Evolutionary conservation across 2,888 invertebrate species (phyloP).

Genomic region (Apodemia mormo): DNA sequence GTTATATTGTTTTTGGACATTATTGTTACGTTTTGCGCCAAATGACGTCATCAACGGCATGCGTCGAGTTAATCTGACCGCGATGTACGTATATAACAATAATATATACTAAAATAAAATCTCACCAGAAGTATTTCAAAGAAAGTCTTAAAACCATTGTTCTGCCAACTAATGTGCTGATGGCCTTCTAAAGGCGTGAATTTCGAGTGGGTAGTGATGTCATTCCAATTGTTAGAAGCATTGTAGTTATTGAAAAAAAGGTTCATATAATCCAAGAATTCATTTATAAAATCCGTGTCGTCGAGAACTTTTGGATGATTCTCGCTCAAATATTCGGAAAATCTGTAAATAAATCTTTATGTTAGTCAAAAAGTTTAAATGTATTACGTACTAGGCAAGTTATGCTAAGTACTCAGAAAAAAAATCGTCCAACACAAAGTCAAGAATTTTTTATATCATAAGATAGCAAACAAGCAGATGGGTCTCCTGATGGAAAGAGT

Average conservation of each 20-base stretch:
- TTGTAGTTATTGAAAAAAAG: conserved; percentile 43
- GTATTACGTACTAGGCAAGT: too few species aligned
- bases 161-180: conserved; percentile 48
- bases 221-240: conserved; percentile 47
- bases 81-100: too few species aligned
- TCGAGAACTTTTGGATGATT: conserved; percentile 41
- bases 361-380: too few species aligned
- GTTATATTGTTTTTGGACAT: too few species aligned
- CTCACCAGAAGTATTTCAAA: conserved; percentile 42
- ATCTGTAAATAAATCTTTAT: conserved; percentile 33
- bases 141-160: conserved; percentile 48
- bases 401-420: too few species aligned
- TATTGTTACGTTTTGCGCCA: too few species aligned
- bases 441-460: too few species aligned
- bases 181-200: conserved; percentile 41
- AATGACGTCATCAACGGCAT: too few species aligned
- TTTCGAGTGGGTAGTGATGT: conserved; percentile 40
- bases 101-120: background rate
- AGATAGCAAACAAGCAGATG: too few species aligned
- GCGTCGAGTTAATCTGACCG: too few species aligned
- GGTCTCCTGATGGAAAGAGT: too few species aligned
- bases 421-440: too few species aligned
- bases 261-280: conserved; percentile 43
- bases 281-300: conserved; percentile 42
- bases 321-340: conserved; percentile 40